Conservation (phyloP, 2,888 invertebrate species). For the Ormyrus pomaceus region DNA sequence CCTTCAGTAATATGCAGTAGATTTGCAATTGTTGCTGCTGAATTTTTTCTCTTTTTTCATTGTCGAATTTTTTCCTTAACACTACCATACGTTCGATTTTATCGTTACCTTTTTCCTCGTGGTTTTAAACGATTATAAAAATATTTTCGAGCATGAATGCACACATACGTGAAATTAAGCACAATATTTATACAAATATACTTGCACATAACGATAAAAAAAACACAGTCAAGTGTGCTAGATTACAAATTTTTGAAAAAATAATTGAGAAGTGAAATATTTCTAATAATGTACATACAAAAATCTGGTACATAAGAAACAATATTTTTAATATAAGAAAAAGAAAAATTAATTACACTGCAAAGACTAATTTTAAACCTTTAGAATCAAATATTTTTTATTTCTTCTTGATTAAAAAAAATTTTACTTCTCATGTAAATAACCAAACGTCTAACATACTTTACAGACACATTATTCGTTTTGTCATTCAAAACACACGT, state of each 20-base stretch:
- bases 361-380: too few relatives aligned
- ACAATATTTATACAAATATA: constrained; percentile 26
- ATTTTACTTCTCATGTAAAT: background rate
- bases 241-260: background rate
- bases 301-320: too few relatives aligned
- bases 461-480: constrained; percentile 24
- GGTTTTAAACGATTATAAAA: constrained; percentile 13
- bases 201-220: background rate
- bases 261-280: too few relatives aligned
- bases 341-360: too few relatives aligned
- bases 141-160: constrained; percentile 61
- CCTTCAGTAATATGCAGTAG: constrained; percentile 64
- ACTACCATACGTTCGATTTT: constrained; percentile 34
- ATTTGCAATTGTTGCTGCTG: constrained; percentile 64
- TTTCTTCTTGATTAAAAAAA: too few relatives aligned
- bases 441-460: constrained; percentile 12
- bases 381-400: too few relatives aligned
- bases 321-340: too few relatives aligned
- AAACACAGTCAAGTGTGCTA: background rate
- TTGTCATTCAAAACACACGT: constrained; percentile 44
- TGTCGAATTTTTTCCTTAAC: constrained; percentile 57
- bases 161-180: constrained; percentile 55
- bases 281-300: background rate
- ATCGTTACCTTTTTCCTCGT: constrained; percentile 25
- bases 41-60: constrained; percentile 58